phyloP scores from a whole-genome alignment of 2,113 vertebrate genomes.

The Choloepus hoffmanni region DNA sequence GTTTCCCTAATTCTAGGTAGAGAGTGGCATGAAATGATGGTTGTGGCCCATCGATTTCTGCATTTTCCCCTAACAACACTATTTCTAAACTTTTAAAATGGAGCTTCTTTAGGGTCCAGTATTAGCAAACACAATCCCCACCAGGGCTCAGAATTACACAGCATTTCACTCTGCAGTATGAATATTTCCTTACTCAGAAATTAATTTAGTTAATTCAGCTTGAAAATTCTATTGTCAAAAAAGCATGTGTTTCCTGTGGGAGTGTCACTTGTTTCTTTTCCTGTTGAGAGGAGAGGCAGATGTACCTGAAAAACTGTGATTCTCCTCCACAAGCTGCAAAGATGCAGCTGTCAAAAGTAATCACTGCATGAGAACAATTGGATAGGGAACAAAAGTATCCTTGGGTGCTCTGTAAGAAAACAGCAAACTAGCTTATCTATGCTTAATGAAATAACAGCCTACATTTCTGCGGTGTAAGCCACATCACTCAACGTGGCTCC shows the following conservation, averaged over 20 bases:
- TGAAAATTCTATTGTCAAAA: constrained; percentile 17
- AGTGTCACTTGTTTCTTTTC: background rate
- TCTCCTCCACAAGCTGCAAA: constrained; percentile 19
- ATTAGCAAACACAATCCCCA: background rate
- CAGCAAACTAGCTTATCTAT: background rate
- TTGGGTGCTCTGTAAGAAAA: background rate
- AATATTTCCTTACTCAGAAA: constrained; percentile 27
- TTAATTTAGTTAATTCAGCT: constrained; percentile 28
- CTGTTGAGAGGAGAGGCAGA: background rate
- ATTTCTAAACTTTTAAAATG: background rate
- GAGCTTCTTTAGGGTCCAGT: background rate
- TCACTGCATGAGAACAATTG: background rate
- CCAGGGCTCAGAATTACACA: background rate
- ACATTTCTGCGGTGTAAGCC: background rate
- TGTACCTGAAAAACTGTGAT: background rate
- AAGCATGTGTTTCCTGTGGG: background rate
- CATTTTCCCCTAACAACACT: background rate
- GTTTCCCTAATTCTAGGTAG: background rate
- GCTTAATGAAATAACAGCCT: background rate
- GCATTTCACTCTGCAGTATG: background rate
- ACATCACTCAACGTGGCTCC: background rate
- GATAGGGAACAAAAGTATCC: background rate
- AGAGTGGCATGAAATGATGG: background rate
- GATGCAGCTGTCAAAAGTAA: background rate
- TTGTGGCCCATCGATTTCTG: background rate